A percentile compares a stretch with the other conserved stretches of the same genome.
phyloP scores from a whole-genome alignment of 2,113 vertebrate species.

The Pygoscelis antarcticus region DNA sequence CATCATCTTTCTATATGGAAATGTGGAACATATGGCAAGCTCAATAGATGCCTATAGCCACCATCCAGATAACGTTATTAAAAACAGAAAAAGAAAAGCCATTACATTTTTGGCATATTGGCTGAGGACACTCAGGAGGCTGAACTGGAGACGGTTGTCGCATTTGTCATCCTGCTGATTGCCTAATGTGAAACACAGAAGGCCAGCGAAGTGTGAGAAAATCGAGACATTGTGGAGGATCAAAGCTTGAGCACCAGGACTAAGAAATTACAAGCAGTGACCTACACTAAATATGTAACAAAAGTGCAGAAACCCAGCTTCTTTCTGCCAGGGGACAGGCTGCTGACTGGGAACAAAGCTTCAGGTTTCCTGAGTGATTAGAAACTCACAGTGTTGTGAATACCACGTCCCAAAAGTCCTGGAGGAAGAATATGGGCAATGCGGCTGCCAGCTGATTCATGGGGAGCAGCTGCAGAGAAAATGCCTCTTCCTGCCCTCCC shows the following conservation, averaged over 20 bases:
- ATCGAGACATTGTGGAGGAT: neutral
- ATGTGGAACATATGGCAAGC: slow-evolving; percentile 26
- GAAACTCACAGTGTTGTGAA: neutral
- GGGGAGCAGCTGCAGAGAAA: neutral
- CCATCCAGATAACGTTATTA: slow-evolving; percentile 2
- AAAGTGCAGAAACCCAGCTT: neutral
- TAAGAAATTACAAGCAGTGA: neutral
- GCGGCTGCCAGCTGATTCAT: neutral
- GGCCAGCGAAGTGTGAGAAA: neutral
- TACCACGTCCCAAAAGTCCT: neutral
- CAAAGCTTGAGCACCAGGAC: neutral
- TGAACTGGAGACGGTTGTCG: neutral
- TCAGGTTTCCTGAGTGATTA: neutral
- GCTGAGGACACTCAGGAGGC: slow-evolving; percentile 5
- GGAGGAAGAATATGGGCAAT: neutral
- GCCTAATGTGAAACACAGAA: slow-evolving; percentile 24
- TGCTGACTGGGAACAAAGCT: neutral
- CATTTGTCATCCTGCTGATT: slow-evolving; percentile 46
- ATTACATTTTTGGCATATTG: slow-evolving; percentile 14
- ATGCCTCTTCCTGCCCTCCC: slow-evolving; percentile 31
- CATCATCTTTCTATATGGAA: slow-evolving; percentile 13
- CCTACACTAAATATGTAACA: neutral
- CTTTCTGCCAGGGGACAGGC: neutral
- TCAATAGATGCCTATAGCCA: neutral
- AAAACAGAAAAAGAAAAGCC: slow-evolving; percentile 3